Evolutionary conservation across 2,888 invertebrate species (phyloP), one percentile per base, ranked within the genome.

Genomic region (Thymelicus lineola): DNA sequence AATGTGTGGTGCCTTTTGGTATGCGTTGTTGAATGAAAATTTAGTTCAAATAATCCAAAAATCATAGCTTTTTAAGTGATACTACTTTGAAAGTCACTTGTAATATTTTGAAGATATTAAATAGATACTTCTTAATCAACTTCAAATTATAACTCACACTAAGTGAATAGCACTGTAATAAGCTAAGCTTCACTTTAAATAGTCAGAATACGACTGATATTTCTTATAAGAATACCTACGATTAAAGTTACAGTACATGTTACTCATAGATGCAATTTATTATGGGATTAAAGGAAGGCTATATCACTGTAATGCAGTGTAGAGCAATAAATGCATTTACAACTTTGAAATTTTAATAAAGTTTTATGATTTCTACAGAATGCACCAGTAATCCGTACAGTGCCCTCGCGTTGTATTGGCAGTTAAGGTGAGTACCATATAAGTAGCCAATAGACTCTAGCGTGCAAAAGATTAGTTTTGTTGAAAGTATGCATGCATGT

Each of bases 321-420:
- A 74, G 50, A 50, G 80, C 80, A 82, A 80, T 82, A 83, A 80
- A 87, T 86, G 83, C 85, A 85, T 87, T 86, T 85, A 85, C 82
- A 82, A 82, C 85, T 85, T 86, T 84, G 82, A 86, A 86, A 84
- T 89, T 89, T 89, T 88, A 90, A 89, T 90, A 88, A 88, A 88
- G 82, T 89, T 91, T 91, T 90, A 91, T 88, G 88, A 87, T 89
- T 90, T 86, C 86, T 86, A 86, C 84, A 83, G 83, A 90, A 89
- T 86, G 86, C 86, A 83, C 82, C 82, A 85, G 84, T 89, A 88
- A 89, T 86, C 84, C 82, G 77, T 86, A 81, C 80, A 85, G 80
- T 82, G 10, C 0, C 61, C 28, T 64, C 17, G 10, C 2, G 45
- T 55, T 42, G 74, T n/a, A 80, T 81, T 86, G 87, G 7, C 3